Conservation (phyloP, 2,797 vertebrate species). For the Cuculus canorus region DNA sequence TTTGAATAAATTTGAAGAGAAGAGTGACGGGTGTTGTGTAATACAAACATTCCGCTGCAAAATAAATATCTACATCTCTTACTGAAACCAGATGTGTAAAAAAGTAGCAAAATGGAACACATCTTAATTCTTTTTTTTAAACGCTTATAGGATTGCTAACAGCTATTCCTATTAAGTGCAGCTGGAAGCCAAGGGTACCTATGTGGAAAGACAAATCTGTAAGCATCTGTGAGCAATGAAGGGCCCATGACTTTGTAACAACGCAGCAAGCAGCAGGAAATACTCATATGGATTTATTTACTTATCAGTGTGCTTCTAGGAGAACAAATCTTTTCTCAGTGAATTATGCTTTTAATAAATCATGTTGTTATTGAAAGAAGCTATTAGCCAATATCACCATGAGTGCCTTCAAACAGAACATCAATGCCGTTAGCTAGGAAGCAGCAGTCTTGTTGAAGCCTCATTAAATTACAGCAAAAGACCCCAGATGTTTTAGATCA, state of each 20-base stretch:
- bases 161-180: not conserved
- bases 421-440: not conserved
- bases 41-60: not conserved
- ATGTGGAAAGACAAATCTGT: not conserved
- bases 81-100: not conserved
- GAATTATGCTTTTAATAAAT: slow-evolving; percentile 10
- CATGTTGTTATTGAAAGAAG: not conserved
- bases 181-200: not conserved
- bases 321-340: not conserved
- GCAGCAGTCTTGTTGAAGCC: not conserved
- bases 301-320: not conserved
- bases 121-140: not conserved
- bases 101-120: not conserved
- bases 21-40: not conserved
- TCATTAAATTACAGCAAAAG: not conserved
- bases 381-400: not conserved
- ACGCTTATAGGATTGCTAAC: not conserved
- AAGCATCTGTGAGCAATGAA: not conserved
- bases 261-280: not conserved
- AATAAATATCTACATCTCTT: not conserved
- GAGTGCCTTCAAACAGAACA: not conserved
- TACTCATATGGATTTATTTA: not conserved
- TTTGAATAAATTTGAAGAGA: not conserved
- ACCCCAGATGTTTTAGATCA: not conserved
- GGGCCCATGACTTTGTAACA: not conserved